A percentile compares a stretch with the other conserved stretches of the same genome.
phyloP scores from a whole-genome alignment of 1,140 invertebrate species.

The Aphis craccivora region DNA sequence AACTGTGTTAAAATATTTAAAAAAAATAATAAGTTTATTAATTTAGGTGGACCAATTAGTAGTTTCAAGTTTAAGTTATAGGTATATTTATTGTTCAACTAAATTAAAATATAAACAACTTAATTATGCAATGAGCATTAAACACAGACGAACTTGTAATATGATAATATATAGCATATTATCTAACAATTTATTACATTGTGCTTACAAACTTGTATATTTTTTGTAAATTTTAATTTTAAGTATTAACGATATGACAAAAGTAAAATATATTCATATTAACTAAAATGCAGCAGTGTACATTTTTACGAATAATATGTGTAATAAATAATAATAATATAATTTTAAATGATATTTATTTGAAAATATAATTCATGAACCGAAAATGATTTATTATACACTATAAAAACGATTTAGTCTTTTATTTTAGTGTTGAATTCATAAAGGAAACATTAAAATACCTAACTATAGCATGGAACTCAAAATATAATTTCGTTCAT shows the following conservation, averaged over 20 bases:
- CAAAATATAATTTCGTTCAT: neutral
- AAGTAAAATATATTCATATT: neutral
- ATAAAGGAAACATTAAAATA: neutral
- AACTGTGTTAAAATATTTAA: too few species aligned
- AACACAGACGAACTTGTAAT: neutral
- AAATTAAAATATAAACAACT: neutral
- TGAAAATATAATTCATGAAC: neutral
- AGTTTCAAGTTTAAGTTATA: neutral
- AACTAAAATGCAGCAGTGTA: neutral
- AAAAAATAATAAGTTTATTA: too few species aligned
- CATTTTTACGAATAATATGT: neutral
- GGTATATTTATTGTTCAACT: neutral
- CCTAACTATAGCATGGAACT: neutral
- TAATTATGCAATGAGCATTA: neutral
- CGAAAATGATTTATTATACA: neutral
- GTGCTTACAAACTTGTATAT: neutral
- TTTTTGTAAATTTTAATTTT: neutral
- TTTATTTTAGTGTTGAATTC: neutral
- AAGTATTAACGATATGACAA: neutral
- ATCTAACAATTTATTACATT: neutral
- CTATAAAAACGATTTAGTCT: neutral
- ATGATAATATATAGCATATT: neutral
- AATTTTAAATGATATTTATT: slow-evolving; percentile 24
- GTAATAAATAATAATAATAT: slow-evolving; percentile 3
- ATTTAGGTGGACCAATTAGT: neutral